phyloP scores from a whole-genome alignment of 2,888 invertebrate species.

The Limnephilus auricula region DNA sequence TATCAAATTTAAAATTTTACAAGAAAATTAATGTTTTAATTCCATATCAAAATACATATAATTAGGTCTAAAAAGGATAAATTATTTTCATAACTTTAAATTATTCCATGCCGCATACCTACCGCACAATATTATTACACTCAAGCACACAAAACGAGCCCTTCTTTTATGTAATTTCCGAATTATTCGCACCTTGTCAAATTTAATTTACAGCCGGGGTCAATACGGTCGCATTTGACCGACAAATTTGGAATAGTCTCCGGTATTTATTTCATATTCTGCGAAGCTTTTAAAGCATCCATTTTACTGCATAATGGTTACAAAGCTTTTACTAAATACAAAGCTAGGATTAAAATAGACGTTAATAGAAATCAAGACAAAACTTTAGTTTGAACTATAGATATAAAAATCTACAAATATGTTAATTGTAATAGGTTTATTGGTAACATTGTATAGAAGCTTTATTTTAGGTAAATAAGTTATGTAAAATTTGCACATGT shows the following conservation, averaged over 20 bases:
- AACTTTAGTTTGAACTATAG: background rate
- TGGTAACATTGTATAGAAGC: background rate
- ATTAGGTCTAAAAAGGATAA: too few relatives aligned
- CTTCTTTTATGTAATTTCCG: background rate
- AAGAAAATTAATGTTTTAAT: background rate
- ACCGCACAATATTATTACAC: background rate
- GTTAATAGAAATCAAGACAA: background rate
- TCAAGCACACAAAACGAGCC: background rate
- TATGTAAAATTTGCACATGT: too few relatives aligned
- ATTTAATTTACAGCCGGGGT: background rate
- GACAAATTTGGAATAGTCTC: background rate
- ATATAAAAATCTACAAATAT: background rate
- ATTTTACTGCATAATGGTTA: background rate
- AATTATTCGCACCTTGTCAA: background rate
- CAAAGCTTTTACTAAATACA: background rate
- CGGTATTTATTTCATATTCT: background rate
- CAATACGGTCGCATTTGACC: background rate
- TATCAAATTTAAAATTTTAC: background rate
- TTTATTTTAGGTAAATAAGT: background rate
- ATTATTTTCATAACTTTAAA: too few relatives aligned
- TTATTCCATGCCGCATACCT: background rate
- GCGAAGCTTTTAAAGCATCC: background rate
- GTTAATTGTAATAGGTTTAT: background rate
- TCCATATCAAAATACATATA: background rate
- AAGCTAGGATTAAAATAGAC: background rate